Conservation (phyloP, 2,797 vertebrate genomes). For the Odontamblyopus rebecca region DNA sequence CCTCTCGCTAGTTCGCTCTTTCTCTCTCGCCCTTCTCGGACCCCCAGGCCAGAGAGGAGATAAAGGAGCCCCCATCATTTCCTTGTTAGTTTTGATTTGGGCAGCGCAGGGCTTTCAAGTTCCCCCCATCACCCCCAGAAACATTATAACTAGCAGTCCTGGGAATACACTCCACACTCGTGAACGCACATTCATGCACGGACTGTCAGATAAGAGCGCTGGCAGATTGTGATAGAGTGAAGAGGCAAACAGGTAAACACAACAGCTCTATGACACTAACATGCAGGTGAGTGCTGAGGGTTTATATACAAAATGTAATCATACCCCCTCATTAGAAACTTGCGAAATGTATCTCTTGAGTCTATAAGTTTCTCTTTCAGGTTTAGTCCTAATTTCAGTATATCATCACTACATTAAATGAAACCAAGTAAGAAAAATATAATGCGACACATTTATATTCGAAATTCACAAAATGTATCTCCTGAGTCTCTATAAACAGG, state of each 20-base stretch:
- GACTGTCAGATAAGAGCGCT: constrained; percentile 71
- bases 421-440: too few relatives aligned
- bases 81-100: constrained; percentile 97
- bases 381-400: too few relatives aligned
- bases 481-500: too few relatives aligned
- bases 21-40: constrained; percentile 67
- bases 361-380: too few relatives aligned
- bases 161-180: constrained; percentile 82
- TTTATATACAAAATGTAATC: background rate
- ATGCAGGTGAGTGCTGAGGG: constrained; percentile 45
- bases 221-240: constrained; percentile 69
- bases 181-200: constrained; percentile 49
- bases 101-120: constrained; percentile 94
- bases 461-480: background rate
- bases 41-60: constrained; percentile 85
- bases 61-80: constrained; percentile 91
- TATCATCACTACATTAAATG: too few relatives aligned
- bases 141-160: constrained; percentile 97
- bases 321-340: background rate
- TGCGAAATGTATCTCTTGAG: background rate
- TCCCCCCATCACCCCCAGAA: constrained; percentile 94
- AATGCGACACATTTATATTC: background rate
- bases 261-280: constrained; percentile 43
- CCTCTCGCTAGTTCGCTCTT: constrained; percentile 64
- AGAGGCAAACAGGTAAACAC: constrained; percentile 57